Evolutionary conservation across 2,888 invertebrate genomes (phyloP), one percentile per base, ranked within the genome.

Genomic region (Troides oblongomaculatus): DNA sequence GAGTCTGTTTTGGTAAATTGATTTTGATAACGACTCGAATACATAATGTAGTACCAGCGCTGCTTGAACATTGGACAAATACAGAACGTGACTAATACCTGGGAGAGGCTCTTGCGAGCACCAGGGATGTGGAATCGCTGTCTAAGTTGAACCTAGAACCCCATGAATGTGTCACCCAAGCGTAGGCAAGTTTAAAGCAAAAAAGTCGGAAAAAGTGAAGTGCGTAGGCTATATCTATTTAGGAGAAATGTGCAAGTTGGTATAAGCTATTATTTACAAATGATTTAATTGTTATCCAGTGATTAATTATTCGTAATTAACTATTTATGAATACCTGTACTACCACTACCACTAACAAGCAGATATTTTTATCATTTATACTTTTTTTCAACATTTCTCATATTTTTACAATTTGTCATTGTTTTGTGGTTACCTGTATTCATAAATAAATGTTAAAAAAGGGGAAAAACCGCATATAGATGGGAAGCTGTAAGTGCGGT

Each of bases 121-220:
- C 80, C 79, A 74, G 76, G 74, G 66, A 80, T 72, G 71, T 73
- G 68, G 64, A 70, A 64, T 62, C 81, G 79, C 71, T 80, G 76
- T 69, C 77, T 81, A 76, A 83, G 77, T 64, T 73, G 77, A 62
- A 78, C 76, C 80, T 81, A 82, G 72, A 79, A 81, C 74, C 74
- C 69, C 74, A 78, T 63, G 59, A 73, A 76, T 67, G 67, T 67
- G 73, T 72, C 75, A 77, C 66, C 72, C 66, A 71, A 70, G 70
- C 72, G 61, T 59, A 69, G 58, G 14, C 57, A 17, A 66, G n/a
- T 56, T 56, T 66, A 36, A 70, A 70, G 66, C 70, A 64, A 60
- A 63, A 39, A 25, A 53, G 60, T 53, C 2, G 7, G 53, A 46
- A 17, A 30, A 14, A 10, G 36, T 62, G 58, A 62, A n/a, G 57